Conservation (phyloP, 1,140 invertebrate genomes). For the Zaprionus capensis region DNA sequence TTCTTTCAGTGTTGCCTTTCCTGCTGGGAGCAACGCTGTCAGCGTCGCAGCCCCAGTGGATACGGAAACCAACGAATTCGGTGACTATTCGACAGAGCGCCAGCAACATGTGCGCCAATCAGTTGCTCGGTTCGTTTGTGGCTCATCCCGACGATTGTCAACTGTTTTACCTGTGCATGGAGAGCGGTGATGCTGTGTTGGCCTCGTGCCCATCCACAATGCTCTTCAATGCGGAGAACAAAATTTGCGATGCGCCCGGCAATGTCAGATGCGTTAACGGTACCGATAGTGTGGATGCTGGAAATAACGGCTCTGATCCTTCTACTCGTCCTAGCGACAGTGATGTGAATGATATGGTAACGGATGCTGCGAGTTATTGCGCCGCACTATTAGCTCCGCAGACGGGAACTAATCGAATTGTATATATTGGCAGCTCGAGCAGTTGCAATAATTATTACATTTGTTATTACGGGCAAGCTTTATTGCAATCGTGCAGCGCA, state of each 20-base stretch:
- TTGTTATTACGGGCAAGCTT: conserved; percentile 77
- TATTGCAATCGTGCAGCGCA: conserved; percentile 70
- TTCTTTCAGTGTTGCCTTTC: conserved; percentile 15
- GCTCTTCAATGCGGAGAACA: conserved; percentile 70
- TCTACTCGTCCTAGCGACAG: conserved; percentile 7
- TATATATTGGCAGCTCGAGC: conserved; percentile 68
- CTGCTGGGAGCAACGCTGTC: conserved; percentile 3
- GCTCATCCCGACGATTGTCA: conserved; percentile 68
- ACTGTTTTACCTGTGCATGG: conserved; percentile 72
- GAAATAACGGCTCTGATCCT: neutral
- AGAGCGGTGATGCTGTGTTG: conserved; percentile 70
- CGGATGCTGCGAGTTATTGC: conserved; percentile 66
- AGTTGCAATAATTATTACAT: conserved; percentile 74
- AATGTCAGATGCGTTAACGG: conserved; percentile 65
- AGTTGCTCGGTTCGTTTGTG: conserved; percentile 69
- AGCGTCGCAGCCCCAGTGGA: conserved; percentile 19
- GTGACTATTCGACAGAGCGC: conserved; percentile 68
- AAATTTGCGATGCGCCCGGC: conserved; percentile 65
- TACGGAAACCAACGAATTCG: conserved; percentile 65
- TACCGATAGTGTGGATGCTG: conserved; percentile 8
- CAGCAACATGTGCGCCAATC: conserved; percentile 53
- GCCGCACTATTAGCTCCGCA: conserved; percentile 36
- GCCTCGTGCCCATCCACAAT: conserved; percentile 74
- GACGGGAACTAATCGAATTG: conserved; percentile 55
- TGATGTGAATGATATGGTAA: conserved; percentile 52